phyloP scores from a whole-genome alignment of 2,888 invertebrate species.

The Autographa pulchrina region DNA sequence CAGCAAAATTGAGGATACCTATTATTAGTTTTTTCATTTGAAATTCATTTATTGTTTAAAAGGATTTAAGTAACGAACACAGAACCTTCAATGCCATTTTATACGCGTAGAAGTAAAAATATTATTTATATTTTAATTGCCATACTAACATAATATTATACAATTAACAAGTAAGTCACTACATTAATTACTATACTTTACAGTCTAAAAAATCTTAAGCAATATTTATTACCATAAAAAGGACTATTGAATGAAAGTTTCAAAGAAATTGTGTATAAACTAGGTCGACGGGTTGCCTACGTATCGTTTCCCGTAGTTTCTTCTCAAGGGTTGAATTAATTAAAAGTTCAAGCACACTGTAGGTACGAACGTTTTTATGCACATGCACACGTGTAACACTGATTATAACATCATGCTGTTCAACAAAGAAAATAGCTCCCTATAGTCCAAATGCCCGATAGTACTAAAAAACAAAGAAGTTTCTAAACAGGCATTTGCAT shows the following conservation, averaged over 20 bases:
- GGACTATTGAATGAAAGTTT: constrained; percentile 29
- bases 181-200: no score
- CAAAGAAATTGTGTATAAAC: constrained; percentile 26
- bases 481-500: neutral
- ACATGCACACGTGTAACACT: constrained; percentile 16
- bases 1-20: no score
- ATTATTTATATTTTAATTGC: no score
- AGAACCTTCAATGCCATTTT: no score
- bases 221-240: constrained; percentile 15
- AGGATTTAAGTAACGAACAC: no score
- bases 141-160: no score
- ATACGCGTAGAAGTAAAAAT: no score
- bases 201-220: neutral
- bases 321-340: constrained; percentile 42
- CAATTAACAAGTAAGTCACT: no score
- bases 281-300: constrained; percentile 22
- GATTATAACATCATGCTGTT: neutral
- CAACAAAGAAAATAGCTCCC: neutral
- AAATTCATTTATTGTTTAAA: no score
- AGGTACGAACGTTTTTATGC: constrained; percentile 22
- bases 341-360: constrained; percentile 36
- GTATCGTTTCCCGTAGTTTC: constrained; percentile 10
- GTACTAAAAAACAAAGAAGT: neutral
- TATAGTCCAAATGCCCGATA: neutral
- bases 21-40: no score